Evolutionary conservation across 1,140 invertebrate species (phyloP).

Genomic region (Drosophila athabasca): DNA sequence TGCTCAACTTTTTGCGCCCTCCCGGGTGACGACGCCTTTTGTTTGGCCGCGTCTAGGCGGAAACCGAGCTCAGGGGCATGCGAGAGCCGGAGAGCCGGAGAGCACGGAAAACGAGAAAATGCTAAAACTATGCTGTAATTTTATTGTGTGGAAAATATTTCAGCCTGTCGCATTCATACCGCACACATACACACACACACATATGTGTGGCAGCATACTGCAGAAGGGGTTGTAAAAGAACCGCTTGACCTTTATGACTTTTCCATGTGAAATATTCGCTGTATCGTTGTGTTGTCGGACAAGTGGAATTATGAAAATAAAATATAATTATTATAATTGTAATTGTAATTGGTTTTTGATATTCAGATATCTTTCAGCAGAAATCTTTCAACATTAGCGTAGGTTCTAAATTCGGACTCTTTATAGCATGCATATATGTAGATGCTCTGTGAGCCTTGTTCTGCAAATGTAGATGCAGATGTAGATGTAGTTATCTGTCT

Average conservation of each 20-base stretch:
- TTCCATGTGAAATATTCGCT: constrained; percentile 10
- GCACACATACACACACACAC: neutral
- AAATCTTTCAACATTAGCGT: too few relatives aligned
- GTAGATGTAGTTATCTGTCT: too few relatives aligned
- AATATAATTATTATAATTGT: constrained; percentile 30
- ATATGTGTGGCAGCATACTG: neutral
- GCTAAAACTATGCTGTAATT: constrained; percentile 56
- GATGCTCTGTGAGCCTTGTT: too few relatives aligned
- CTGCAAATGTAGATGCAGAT: too few relatives aligned
- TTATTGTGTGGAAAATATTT: constrained; percentile 65
- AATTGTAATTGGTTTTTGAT: neutral
- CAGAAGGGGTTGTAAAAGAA: too few relatives aligned
- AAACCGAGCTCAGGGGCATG: constrained; percentile 40
- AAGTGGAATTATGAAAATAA: constrained; percentile 20
- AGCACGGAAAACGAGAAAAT: neutral
- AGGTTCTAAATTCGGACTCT: too few relatives aligned
- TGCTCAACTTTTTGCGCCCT: constrained; percentile 50
- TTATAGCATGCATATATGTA: too few relatives aligned
- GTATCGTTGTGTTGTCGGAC: neutral
- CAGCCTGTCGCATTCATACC: constrained; percentile 36
- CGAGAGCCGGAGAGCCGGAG: neutral
- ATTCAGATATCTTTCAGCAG: too few relatives aligned
- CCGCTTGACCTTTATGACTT: constrained; percentile 35
- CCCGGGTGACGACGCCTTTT: constrained; percentile 41
- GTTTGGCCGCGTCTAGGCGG: constrained; percentile 46